A percentile compares a stretch with the other conserved stretches of the same genome.
Evolutionary conservation across 1,140 invertebrate genomes (phyloP).

Genomic region (Heliconius himera): DNA sequence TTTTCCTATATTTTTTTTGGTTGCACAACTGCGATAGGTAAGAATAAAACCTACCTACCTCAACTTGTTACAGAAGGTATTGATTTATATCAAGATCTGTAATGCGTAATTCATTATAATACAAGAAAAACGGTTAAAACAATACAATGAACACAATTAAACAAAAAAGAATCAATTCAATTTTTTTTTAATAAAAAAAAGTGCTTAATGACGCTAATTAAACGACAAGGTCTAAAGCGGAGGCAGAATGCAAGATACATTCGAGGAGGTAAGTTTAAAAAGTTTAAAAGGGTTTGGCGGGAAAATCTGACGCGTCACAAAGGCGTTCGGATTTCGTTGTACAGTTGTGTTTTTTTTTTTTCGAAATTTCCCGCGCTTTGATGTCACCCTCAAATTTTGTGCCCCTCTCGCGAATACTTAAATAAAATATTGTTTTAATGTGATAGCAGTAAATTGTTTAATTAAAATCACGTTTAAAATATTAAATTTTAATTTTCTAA

Average conservation of each 20-base stretch:
- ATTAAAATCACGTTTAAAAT: slow-evolving; percentile 1
- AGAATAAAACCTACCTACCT: too few relatives aligned
- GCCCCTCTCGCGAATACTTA: slow-evolving; percentile 46
- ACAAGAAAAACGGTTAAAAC: not conserved
- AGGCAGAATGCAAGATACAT: slow-evolving; percentile 33
- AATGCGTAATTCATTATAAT: not conserved
- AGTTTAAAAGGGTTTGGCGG: slow-evolving; percentile 37
- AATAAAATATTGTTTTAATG: slow-evolving; percentile 41
- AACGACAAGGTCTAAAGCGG: slow-evolving; percentile 19
- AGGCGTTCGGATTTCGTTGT: slow-evolving; percentile 46
- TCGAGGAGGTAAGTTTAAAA: slow-evolving; percentile 37
- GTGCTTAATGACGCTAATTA: slow-evolving; percentile 25
- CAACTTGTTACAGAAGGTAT: not conserved
- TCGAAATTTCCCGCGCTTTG: slow-evolving; percentile 59
- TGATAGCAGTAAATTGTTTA: slow-evolving; percentile 33
- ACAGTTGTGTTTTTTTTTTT: slow-evolving; percentile 54
- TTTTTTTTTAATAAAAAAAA: slow-evolving; percentile 21
- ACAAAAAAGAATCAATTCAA: not conserved
- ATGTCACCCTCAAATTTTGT: slow-evolving; percentile 65
- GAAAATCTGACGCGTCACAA: slow-evolving; percentile 33
- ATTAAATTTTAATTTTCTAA: not conserved
- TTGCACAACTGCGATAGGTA: too few relatives aligned
- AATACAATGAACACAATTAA: not conserved
- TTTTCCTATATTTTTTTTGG: too few relatives aligned
- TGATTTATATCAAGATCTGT: not conserved